Conservation (phyloP, 2,888 invertebrate genomes). For the Hemithea aestivaria region DNA sequence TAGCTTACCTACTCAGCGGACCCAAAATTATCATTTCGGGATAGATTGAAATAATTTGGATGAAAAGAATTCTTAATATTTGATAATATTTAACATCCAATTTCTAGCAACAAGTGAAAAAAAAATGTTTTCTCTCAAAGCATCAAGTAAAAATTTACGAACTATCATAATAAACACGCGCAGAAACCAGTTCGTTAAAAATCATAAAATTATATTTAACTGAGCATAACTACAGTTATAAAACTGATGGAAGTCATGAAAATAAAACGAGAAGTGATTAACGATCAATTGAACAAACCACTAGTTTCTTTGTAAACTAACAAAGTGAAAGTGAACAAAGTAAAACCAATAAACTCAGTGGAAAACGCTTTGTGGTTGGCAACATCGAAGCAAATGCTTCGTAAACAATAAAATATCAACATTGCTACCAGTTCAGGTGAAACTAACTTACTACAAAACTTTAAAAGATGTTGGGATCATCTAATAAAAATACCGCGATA, state of each 20-base stretch:
- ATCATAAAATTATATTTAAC: no score
- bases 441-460: constrained; percentile 18
- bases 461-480: constrained; percentile 19
- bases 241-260: constrained; percentile 5
- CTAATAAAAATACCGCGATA: constrained; percentile 19
- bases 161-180: no score
- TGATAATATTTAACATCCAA: no score
- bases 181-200: no score
- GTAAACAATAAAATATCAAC: constrained; percentile 21
- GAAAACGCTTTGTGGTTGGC: constrained; percentile 23
- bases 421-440: constrained; percentile 14
- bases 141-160: no score
- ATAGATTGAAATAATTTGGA: no score
- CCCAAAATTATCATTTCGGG: no score
- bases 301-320: constrained; percentile 19
- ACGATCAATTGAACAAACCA: constrained; percentile 18
- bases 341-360: constrained; percentile 26
- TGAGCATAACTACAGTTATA: neutral
- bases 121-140: no score
- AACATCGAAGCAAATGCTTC: constrained; percentile 20
- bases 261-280: constrained; percentile 11
- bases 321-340: constrained; percentile 24
- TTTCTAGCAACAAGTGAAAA: no score
- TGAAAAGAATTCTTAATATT: no score
- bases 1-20: no score